Evolutionary conservation across 2,888 invertebrate genomes (phyloP), one percentile per base, ranked within the genome.

Genomic region (Ochropleura leucogaster): DNA sequence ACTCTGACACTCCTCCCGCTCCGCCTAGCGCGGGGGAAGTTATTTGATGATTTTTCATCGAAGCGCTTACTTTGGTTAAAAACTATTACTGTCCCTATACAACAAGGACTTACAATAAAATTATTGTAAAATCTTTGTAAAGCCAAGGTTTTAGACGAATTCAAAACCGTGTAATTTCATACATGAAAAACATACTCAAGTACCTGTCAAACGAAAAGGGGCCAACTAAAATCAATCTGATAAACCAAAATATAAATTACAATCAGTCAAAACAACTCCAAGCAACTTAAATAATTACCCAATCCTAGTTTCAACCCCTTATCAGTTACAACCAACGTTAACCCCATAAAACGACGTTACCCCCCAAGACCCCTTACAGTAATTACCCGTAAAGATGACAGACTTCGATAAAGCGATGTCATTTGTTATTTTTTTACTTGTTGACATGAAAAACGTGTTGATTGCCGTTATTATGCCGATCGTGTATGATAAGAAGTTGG

Each of bases 371-470:
- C 14, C 83, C 83, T 85, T 80, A 69, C 77, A 66, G 87, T 89
- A 91, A 92, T 90, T 88, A 91, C 88, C 89, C 90, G 88, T 92
- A 91, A 92, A 94, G 95, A 95, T 95, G 75, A 86, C 79, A 79
- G 44, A 83, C 72, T 83, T 75, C 74, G 92, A 95, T 95, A 95
- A 87, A 74, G 59, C 82, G 62, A 70, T 95, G 95, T 95, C 95
- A 94, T 96, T 95, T 94, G 93, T 95, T 94, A 94, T 85, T 87
- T 90, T 91, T 87, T 87, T 85, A 67, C 72, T 85, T 91, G 95
- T 95, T 95, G 95, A 95, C 95, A 93, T 87, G 94, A 91, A 93
- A 94, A 93, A 74, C 83, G 89, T 91, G 93, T 92, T 93, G 94
- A 95, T 95, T 93, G 89, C 91, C 57, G 92, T 90, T 89, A 94